A percentile compares a stretch with the other conserved stretches of the same genome.
Conservation (phyloP, 2,113 vertebrate genomes). For the Semicossyphus pulcher region DNA sequence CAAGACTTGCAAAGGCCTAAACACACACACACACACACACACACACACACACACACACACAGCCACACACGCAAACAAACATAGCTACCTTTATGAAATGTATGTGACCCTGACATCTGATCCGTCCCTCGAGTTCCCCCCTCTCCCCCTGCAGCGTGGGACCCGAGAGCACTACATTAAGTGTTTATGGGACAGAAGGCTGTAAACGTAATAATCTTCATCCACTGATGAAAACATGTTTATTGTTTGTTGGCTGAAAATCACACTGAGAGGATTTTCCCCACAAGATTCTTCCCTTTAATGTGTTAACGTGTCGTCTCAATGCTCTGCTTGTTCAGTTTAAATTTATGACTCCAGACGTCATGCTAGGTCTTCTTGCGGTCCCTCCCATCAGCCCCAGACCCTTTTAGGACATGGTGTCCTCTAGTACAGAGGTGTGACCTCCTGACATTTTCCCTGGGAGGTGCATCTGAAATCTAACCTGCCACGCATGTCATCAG, state of each 20-base stretch:
- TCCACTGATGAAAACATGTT: conserved; percentile 21
- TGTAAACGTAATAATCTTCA: conserved; percentile 15
- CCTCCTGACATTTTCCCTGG: conserved; percentile 66
- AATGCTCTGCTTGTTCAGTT: conserved; percentile 1
- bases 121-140: not conserved
- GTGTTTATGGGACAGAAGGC: conserved; percentile 5
- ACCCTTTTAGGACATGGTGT: conserved; percentile 49
- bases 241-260: conserved; percentile 16
- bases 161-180: conserved; percentile 21
- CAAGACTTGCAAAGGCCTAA: not conserved
- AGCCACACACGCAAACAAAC: not conserved
- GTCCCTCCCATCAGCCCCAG: not conserved
- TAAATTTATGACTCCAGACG: conserved; percentile 33
- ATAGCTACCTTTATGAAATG: not conserved
- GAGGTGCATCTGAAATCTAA: conserved; percentile 65
- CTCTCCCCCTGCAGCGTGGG: conserved; percentile 3
- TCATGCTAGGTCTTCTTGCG: conserved; percentile 38
- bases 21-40: not conserved
- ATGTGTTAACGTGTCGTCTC: conserved; percentile 5
- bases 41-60: not conserved
- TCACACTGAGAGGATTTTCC: not conserved
- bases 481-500: conserved; percentile 35
- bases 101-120: conserved; percentile 45
- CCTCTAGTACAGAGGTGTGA: conserved; percentile 46
- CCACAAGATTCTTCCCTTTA: not conserved